Percentiles rank a stretch among this genome's conserved stretches.
phyloP scores from a whole-genome alignment of 2,888 invertebrate genomes.

The Gastrophysa polygoni region DNA sequence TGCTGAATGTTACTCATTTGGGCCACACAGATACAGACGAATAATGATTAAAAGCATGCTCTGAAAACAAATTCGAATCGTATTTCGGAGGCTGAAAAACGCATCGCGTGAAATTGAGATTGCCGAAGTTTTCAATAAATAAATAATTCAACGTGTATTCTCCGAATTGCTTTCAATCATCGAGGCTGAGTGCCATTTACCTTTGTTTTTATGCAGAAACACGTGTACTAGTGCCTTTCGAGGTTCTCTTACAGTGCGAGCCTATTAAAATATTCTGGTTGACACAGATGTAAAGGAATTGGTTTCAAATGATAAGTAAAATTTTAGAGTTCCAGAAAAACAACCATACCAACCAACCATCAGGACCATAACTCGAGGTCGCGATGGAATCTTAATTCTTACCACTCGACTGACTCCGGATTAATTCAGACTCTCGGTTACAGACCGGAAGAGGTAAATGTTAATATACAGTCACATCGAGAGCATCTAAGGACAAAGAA shows the following conservation, averaged over 20 bases:
- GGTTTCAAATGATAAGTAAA: no score
- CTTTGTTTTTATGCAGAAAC: no score
- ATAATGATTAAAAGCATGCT: conserved; percentile 24
- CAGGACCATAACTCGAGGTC: neutral
- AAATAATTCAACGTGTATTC: conserved; percentile 13
- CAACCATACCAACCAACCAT: no score
- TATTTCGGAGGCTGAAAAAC: conserved; percentile 14
- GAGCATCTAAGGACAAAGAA: conserved; percentile 22
- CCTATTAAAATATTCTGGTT: no score
- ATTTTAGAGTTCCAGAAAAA: no score
- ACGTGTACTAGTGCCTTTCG: no score
- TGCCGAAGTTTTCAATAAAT: conserved; percentile 18
- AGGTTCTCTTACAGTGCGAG: no score
- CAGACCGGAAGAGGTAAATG: conserved; percentile 20
- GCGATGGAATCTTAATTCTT: conserved; percentile 6
- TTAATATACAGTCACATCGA: conserved; percentile 16
- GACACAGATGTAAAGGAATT: no score
- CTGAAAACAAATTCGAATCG: conserved; percentile 22
- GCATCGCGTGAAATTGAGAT: conserved; percentile 18
- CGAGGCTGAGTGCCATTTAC: neutral
- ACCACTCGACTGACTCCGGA: conserved; percentile 13
- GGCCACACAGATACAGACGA: conserved; percentile 34
- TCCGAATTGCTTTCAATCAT: neutral
- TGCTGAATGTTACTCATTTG: conserved; percentile 32
- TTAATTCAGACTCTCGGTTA: conserved; percentile 4